Percentiles rank a stretch among this genome's conserved stretches.
Evolutionary conservation across 2,113 vertebrate genomes (phyloP).

Genomic region (Arizona elegans): DNA sequence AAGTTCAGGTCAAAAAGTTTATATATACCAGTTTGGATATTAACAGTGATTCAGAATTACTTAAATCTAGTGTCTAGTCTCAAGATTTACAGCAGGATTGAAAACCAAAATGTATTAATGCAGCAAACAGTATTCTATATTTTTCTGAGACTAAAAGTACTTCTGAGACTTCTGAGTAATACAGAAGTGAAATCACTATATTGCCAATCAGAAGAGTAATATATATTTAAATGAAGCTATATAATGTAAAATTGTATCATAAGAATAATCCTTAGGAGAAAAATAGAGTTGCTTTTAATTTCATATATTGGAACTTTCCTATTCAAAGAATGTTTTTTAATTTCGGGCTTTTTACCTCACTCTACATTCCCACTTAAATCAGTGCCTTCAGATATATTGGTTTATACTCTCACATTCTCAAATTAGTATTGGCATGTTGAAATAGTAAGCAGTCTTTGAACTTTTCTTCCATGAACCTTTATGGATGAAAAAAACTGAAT

Average conservation of each 20-base stretch:
- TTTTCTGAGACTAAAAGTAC: too few relatives aligned
- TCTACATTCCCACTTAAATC: neutral
- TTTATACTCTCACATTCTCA: neutral
- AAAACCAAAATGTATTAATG: neutral
- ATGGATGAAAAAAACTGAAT: neutral
- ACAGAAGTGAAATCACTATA: too few relatives aligned
- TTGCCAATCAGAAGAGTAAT: too few relatives aligned
- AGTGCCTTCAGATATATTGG: neutral
- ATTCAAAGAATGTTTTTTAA: neutral
- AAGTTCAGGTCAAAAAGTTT: too few relatives aligned
- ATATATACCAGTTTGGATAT: too few relatives aligned
- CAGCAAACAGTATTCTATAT: neutral
- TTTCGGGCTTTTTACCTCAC: neutral
- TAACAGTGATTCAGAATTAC: too few relatives aligned
- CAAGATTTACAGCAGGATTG: neutral
- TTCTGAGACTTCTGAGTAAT: too few relatives aligned
- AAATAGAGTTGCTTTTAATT: neutral
- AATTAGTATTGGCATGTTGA: neutral
- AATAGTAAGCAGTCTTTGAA: neutral
- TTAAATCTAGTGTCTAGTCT: too few relatives aligned
- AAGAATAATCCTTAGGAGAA: too few relatives aligned
- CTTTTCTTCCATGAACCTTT: neutral
- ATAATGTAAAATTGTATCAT: too few relatives aligned
- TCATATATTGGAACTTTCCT: neutral
- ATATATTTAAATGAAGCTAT: too few relatives aligned